Percentiles rank a stretch among this genome's conserved stretches.
phyloP scores from a whole-genome alignment of 2,113 vertebrate species.

The Bubo scandiacus region DNA sequence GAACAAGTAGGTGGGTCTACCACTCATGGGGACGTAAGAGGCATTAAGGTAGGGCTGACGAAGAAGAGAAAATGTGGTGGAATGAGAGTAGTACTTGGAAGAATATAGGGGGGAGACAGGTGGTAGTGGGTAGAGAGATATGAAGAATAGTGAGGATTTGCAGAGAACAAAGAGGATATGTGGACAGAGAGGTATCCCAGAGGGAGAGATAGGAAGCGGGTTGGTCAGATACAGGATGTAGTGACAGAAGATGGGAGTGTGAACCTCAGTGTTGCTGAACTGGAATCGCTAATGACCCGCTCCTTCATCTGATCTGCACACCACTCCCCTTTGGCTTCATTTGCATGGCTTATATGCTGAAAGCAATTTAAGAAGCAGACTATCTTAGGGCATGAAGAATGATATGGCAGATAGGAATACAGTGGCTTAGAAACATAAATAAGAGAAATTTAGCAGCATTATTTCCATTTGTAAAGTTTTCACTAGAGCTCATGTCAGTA shows the following conservation, averaged over 20 bases:
- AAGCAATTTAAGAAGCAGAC: background rate
- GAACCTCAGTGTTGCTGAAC: background rate
- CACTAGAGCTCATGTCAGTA: background rate
- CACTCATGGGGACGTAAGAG: background rate
- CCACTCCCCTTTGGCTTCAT: background rate
- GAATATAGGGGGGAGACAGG: background rate
- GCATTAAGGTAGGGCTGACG: background rate
- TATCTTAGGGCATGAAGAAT: background rate
- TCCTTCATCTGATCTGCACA: background rate
- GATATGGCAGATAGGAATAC: background rate
- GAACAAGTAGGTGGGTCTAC: background rate
- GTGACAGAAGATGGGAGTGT: background rate
- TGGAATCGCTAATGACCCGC: background rate
- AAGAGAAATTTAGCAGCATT: background rate
- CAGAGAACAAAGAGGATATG: background rate
- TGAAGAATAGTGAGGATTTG: background rate
- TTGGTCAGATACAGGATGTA: background rate
- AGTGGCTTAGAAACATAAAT: conserved; percentile 25
- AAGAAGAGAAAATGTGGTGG: background rate
- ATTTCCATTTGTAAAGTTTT: conserved; percentile 39
- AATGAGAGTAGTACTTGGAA: background rate
- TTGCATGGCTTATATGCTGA: background rate
- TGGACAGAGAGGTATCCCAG: background rate
- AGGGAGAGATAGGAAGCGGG: background rate
- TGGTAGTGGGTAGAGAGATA: background rate